Conservation (phyloP, 1,140 invertebrate species). For the Cylas formicarius region DNA sequence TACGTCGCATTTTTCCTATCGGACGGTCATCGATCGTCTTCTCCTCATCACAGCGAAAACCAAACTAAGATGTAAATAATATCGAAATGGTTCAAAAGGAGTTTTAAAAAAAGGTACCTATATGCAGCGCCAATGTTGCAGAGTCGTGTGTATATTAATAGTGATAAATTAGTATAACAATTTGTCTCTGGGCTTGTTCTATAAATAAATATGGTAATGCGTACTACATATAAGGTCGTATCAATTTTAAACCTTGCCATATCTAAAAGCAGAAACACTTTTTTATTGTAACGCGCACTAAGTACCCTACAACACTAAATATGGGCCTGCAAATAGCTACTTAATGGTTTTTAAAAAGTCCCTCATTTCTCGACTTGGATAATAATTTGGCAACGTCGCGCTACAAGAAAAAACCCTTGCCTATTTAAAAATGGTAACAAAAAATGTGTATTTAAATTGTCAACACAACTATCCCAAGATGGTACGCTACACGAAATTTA, state of each 20-base stretch:
- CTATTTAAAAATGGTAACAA: neutral
- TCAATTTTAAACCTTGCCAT: slow-evolving; percentile 15
- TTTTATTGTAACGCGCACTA: no score
- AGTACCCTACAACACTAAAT: no score
- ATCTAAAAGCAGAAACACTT: neutral
- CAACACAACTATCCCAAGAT: no score
- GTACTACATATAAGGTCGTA: slow-evolving; percentile 17
- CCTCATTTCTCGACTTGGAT: neutral
- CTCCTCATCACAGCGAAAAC: neutral
- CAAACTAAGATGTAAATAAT: neutral
- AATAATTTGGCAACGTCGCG: neutral
- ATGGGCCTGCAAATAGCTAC: slow-evolving; percentile 1
- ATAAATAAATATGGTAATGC: slow-evolving; percentile 18
- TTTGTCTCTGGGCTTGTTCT: slow-evolving; percentile 5
- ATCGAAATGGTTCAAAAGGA: neutral
- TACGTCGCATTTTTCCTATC: no score
- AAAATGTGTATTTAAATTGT: no score
- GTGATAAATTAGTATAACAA: slow-evolving; percentile 5
- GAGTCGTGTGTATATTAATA: neutral
- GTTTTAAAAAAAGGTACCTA: no score
- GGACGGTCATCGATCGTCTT: neutral
- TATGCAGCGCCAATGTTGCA: neutral
- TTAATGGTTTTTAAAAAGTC: slow-evolving; percentile 1
- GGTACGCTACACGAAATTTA: no score
- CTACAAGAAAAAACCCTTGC: neutral